Conservation (phyloP, 2,888 invertebrate genomes). For the Phengaris alcon region DNA sequence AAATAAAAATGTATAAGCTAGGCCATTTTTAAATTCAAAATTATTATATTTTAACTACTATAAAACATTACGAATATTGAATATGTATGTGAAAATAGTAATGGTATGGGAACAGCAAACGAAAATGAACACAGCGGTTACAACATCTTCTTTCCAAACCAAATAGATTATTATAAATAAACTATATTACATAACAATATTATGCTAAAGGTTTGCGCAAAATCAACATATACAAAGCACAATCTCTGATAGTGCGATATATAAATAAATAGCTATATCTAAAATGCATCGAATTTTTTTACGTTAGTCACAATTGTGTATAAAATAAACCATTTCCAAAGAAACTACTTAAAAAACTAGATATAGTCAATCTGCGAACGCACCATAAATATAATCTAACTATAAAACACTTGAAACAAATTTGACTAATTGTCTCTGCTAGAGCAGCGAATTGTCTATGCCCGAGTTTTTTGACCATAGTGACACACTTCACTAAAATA, state of each 20-base stretch:
- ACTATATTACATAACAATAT: background rate
- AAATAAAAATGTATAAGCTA: too few relatives aligned
- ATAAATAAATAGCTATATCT: slow-evolving; percentile 25
- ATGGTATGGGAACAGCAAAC: background rate
- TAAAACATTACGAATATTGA: too few relatives aligned
- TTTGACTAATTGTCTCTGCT: slow-evolving; percentile 34
- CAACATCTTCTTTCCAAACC: background rate
- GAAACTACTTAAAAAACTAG: slow-evolving; percentile 15
- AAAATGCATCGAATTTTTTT: slow-evolving; percentile 13
- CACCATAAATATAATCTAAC: slow-evolving; percentile 28
- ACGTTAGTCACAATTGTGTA: slow-evolving; percentile 7
- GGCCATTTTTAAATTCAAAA: too few relatives aligned
- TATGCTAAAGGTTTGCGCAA: background rate
- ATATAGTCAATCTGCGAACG: slow-evolving; percentile 14
- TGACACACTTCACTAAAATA: background rate
- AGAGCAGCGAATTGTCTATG: background rate
- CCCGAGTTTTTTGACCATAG: background rate
- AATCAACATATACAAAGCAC: slow-evolving; percentile 25
- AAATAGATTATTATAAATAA: background rate
- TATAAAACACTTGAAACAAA: slow-evolving; percentile 32
- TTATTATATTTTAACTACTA: too few relatives aligned
- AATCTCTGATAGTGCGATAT: slow-evolving; percentile 18
- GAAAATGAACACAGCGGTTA: background rate
- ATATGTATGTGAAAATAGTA: too few relatives aligned
- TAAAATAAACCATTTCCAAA: slow-evolving; percentile 22